Base-by-base conservation (phyloP, 2,888 invertebrate species). In the Drosophila pseudotalamancana region DNA sequence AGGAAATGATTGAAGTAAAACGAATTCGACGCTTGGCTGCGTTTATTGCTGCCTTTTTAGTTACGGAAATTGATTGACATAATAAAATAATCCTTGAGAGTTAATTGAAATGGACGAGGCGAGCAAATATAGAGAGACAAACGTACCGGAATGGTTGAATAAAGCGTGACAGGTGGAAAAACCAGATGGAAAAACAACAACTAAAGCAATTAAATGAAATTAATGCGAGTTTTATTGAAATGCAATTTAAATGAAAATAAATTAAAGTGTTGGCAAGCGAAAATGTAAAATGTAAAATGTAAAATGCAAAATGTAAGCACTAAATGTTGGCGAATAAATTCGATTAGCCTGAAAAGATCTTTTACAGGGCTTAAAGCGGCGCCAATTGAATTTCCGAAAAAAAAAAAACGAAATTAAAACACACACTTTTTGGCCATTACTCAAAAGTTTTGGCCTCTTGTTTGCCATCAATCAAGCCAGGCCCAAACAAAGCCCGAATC, bases 41-140 rank as follows among this genome's bases (percentile, higher is more conserved):
- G 63, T 80, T 84, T 73, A 78, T 60, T 57, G 69, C 77, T 55
- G 66, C 60, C 77, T 71, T 80, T 81, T 84, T 76, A 87, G 85
- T 73, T 67, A 49, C 73, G 79, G 77, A 83, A 87, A 84, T 87
- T 83, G 82, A 87, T 81, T 78, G 86, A 83, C 86, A 83, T 87
- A 87, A 83, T 83, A 83, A 83, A 83, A 83, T 83, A 83, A 83
- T 83, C 83, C 83, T 87, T 85, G 69, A 83, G 71, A 73, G 81
- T 82, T 87, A 87, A 83, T 83, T 83, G 83, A 83, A 83, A 83
- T 84, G 85, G 77, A 87, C 82, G 70, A 81, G 66, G 34, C 56
- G 49, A 57, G 23, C 59, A 71, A 56, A 59, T 39, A 32, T 18
- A 43, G 6, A 53, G 50, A 37, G 2, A n/a, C 27, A 11, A 16